Evolutionary conservation across 2,797 vertebrate species (phyloP), one percentile per base, ranked within the genome.

Genomic region (Syncerus caffer): DNA sequence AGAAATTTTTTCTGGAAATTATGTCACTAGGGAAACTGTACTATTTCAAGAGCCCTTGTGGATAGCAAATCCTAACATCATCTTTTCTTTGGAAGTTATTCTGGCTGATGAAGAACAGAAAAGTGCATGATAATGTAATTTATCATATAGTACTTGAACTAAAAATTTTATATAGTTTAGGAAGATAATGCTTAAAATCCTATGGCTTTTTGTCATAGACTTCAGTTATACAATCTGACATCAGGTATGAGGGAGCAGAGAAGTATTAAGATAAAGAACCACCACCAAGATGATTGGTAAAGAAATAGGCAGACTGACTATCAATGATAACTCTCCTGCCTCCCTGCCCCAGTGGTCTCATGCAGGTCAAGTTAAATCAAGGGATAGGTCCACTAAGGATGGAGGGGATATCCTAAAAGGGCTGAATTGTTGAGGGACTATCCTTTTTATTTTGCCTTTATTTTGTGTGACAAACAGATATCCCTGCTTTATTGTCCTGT

Each of bases 1-100:
- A 82, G 38, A 91, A 53, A n/a, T 8, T 95, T 80, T 93, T 91
- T 89, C 42, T 86, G 85, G 83, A 95, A 87, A 76, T 64, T 34
- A 91, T 47, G 10, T 47, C 11, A 47, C 47, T 64, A 86, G 13
- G 21, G 90, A 67, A 1, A 74, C 3, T 74, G 4, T 31, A 8
- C 4, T 90, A 57, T 47, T 38, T 79, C 23, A 85, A 84, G 23
- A 19, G n/a, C 13, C 71, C 71, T 45, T 27, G 31, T 1, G 8
- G 27, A 10, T 27, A 84, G 79, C 50, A n/a, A 31, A 88, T 78
- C 14, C 51, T 89, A 64, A 91, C 23, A 58, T 86, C 38, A 85
- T 31, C 11, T 74, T 60, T 94, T 67, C 23, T 67, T 87, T 88
- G 14, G 9, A 93, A 74, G 25, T 38, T 93, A 78, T 88, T 89